These are phyloP conservation scores for Drosophila leonis DNA, from an alignment of 2,888 invertebrate genomes.

Conservation along the genomic window DNA sequence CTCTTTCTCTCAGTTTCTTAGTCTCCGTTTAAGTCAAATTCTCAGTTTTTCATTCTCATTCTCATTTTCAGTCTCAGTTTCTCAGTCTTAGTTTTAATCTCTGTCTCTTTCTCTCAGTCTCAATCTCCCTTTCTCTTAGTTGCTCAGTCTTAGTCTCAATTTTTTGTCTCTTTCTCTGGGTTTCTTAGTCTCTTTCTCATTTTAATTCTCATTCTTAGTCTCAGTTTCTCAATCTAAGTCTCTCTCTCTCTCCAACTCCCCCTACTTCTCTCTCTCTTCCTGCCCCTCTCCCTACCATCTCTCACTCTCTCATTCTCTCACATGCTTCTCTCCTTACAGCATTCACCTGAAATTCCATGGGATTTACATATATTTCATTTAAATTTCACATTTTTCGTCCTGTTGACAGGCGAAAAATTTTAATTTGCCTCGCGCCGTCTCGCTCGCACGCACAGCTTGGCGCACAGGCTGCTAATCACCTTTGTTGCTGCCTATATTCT, in stretches of 20 bases:
- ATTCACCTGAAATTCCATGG: constrained; percentile 44
- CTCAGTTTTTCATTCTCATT: not conserved
- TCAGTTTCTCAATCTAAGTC: not conserved
- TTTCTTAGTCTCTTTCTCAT: not conserved
- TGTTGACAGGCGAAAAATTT: constrained; percentile 35
- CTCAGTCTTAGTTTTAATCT: not conserved
- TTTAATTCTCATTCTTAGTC: not conserved
- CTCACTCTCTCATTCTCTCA: constrained; percentile 5
- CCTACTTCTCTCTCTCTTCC: no score
- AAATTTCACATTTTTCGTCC: constrained; percentile 37
- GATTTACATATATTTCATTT: constrained; percentile 9
- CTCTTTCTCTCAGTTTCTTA: not conserved
- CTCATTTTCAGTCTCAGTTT: not conserved
- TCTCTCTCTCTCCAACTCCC: not conserved
- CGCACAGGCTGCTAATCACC: constrained; percentile 45
- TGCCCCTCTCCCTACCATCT: no score
- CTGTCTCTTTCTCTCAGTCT: not conserved
- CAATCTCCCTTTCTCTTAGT: not conserved
- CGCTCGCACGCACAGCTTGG: not conserved
- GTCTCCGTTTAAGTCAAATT: not conserved
- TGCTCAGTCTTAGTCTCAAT: not conserved
- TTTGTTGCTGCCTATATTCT: constrained; percentile 15
- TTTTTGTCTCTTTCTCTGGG: not conserved
- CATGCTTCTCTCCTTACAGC: constrained; percentile 11
- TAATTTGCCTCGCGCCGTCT: constrained; percentile 3